phyloP scores from a whole-genome alignment of 2,797 vertebrate genomes.

The Danio kyathit region DNA sequence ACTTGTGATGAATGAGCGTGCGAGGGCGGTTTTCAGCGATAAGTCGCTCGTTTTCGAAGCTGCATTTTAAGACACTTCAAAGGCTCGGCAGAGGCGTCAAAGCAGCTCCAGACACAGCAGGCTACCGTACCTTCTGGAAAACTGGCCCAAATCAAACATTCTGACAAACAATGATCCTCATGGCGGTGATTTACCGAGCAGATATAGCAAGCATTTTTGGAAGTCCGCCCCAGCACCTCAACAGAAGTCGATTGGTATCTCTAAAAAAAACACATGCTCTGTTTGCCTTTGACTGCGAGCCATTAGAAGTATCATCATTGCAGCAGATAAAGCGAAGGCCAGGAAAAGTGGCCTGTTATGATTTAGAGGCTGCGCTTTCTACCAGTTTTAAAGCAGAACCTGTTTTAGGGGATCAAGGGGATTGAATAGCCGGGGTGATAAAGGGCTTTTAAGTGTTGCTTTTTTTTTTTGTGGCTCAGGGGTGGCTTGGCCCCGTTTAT shows the following conservation, averaged over 20 bases:
- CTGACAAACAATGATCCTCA: constrained; percentile 24
- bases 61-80: constrained; percentile 24
- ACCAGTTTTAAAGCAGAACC: constrained; percentile 1
- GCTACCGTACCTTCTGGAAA: constrained; percentile 45
- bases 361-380: constrained; percentile 29
- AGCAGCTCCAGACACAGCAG: constrained; percentile 38
- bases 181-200: constrained; percentile 40
- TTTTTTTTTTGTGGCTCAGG: constrained; percentile 37
- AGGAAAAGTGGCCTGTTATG: constrained; percentile 29
- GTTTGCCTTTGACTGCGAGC: constrained; percentile 48
- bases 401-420: constrained; percentile 54
- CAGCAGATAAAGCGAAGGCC: constrained; percentile 42
- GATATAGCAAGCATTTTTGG: constrained; percentile 47
- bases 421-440: constrained; percentile 51
- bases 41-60: not conserved
- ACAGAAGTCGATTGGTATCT: constrained; percentile 36
- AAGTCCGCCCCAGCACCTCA: constrained; percentile 37
- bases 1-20: constrained; percentile 9
- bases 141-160: constrained; percentile 41
- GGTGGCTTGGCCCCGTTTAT: constrained; percentile 49
- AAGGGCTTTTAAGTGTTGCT: constrained; percentile 46
- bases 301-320: constrained; percentile 45
- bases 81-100: constrained; percentile 30
- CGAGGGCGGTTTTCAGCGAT: constrained; percentile 29
- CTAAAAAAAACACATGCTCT: constrained; percentile 28